These are phyloP conservation scores for Drosophila cardini DNA, from an alignment of 1,140 invertebrate genomes.

Conservation along the genomic window DNA sequence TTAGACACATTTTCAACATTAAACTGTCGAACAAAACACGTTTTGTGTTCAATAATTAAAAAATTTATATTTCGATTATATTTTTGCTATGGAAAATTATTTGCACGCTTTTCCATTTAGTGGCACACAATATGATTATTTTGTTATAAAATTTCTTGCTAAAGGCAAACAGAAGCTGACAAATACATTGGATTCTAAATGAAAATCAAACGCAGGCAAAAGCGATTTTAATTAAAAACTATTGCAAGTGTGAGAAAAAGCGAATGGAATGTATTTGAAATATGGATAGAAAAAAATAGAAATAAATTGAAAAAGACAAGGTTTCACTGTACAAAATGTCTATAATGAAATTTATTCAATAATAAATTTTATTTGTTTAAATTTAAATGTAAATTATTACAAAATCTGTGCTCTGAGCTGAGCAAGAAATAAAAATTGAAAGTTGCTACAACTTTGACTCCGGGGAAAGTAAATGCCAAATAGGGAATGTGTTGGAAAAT, in stretches of 20 bases:
- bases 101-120: slow-evolving; percentile 1
- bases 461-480: slow-evolving; percentile 42
- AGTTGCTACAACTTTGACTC: slow-evolving; percentile 50
- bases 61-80: neutral
- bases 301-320: neutral
- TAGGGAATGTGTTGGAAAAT: slow-evolving; percentile 55
- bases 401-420: slow-evolving; percentile 20
- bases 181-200: slow-evolving; percentile 13
- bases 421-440: slow-evolving; percentile 42
- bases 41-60: neutral
- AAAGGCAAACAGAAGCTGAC: slow-evolving; percentile 6
- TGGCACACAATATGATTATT: slow-evolving; percentile 1
- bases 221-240: slow-evolving; percentile 35
- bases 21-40: neutral
- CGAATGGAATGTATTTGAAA: slow-evolving; percentile 2
- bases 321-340: neutral
- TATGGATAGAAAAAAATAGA: slow-evolving; percentile 3
- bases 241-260: neutral
- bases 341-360: neutral
- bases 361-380: too few species aligned
- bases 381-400: slow-evolving; percentile 6
- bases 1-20: too few species aligned
- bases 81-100: neutral
- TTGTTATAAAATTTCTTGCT: slow-evolving; percentile 8
- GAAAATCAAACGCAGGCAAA: slow-evolving; percentile 21